These are phyloP conservation scores for Dioctria linearis DNA, from an alignment of 2,888 invertebrate genomes.

Conservation along the genomic window DNA sequence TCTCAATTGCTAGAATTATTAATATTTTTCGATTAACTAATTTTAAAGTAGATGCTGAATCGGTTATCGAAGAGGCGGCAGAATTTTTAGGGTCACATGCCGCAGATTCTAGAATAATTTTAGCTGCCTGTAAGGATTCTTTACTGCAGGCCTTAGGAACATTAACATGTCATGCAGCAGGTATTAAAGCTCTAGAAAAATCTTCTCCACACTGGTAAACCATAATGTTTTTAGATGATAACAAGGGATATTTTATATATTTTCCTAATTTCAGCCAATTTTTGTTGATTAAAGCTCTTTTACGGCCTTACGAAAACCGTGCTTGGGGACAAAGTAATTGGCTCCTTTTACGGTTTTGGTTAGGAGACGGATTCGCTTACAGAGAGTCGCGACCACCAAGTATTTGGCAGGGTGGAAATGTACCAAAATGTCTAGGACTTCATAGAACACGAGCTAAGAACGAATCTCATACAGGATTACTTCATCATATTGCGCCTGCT, in stretches of 20 bases:
- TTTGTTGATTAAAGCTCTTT: slow-evolving; percentile 78
- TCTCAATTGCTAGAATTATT: not conserved
- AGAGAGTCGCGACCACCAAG: slow-evolving; percentile 75
- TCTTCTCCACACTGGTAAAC: slow-evolving; percentile 71
- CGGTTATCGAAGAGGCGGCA: slow-evolving; percentile 77
- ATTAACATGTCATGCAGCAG: slow-evolving; percentile 81
- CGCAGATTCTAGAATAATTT: slow-evolving; percentile 81
- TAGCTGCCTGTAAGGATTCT: slow-evolving; percentile 83
- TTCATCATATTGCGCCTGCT: slow-evolving; percentile 70
- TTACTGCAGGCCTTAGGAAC: slow-evolving; percentile 84
- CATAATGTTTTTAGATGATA: slow-evolving; percentile 70
- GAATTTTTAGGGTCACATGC: slow-evolving; percentile 84
- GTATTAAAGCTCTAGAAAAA: slow-evolving; percentile 80
- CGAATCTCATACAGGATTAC: slow-evolving; percentile 69
- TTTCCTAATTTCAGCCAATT: slow-evolving; percentile 71
- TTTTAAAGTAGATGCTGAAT: slow-evolving; percentile 72
- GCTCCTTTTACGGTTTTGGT: slow-evolving; percentile 87
- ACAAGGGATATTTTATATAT: slow-evolving; percentile 27
- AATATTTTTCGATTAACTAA: not conserved
- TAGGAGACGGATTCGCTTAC: slow-evolving; percentile 85
- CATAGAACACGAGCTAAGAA: slow-evolving; percentile 68
- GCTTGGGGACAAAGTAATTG: slow-evolving; percentile 90
- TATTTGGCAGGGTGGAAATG: slow-evolving; percentile 73
- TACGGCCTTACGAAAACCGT: slow-evolving; percentile 85
- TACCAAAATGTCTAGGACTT: slow-evolving; percentile 65